Conservation (phyloP, 2,888 invertebrate genomes). For the Caenorhabditis sp. region DNA sequence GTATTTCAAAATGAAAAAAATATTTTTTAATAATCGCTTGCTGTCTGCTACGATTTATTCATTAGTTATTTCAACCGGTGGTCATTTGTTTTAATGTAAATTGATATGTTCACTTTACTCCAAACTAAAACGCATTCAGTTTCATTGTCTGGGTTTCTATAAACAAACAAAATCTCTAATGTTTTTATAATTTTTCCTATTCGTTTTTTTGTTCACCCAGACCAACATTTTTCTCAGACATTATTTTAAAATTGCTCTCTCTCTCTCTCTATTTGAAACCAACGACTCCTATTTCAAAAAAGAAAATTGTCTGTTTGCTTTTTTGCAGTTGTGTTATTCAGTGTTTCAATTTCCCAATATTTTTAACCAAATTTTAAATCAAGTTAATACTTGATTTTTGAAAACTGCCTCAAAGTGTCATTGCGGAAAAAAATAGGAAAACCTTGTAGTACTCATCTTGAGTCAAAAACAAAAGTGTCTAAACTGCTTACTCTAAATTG, state of each 20-base stretch:
- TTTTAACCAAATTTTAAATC: too few relatives aligned
- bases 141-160: conserved; percentile 9
- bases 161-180: not conserved
- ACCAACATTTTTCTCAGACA: not conserved
- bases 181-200: not conserved
- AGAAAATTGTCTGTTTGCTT: conserved; percentile 39
- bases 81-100: too few relatives aligned
- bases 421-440: too few relatives aligned
- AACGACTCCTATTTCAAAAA: not conserved
- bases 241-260: not conserved
- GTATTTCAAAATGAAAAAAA: too few relatives aligned
- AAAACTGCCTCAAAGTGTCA: too few relatives aligned
- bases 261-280: not conserved
- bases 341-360: conserved; percentile 52
- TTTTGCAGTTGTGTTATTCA: conserved; percentile 50
- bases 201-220: not conserved
- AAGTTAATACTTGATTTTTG: too few relatives aligned
- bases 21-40: too few relatives aligned
- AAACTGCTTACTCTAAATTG: too few relatives aligned
- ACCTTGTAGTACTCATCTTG: too few relatives aligned
- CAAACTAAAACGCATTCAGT: conserved; percentile 15
- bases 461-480: too few relatives aligned
- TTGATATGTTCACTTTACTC: conserved; percentile 13
- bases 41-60: too few relatives aligned
- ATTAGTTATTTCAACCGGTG: too few relatives aligned